A percentile compares a stretch with the other conserved stretches of the same genome.
Conservation (phyloP, 2,113 vertebrate genomes). For the Astur gentilis region DNA sequence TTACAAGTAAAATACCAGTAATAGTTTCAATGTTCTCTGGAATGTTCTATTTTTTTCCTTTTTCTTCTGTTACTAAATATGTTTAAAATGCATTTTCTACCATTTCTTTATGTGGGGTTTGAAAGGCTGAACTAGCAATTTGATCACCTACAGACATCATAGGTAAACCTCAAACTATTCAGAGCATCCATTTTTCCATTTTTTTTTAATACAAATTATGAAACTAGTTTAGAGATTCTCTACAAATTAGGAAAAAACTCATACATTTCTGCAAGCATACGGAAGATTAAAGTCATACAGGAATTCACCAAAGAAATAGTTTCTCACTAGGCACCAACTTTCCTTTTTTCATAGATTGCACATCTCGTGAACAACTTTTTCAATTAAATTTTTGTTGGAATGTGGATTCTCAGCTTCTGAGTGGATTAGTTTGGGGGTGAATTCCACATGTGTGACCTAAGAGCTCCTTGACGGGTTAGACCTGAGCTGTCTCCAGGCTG, state of each 20-base stretch:
- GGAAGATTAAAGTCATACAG: not conserved
- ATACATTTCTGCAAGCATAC: not conserved
- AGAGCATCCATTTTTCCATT: not conserved
- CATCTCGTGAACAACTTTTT: not conserved
- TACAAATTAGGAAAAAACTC: not conserved
- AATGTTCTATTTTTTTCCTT: conserved; percentile 20
- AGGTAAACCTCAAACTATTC: not conserved
- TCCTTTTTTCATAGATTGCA: not conserved
- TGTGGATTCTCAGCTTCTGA: not conserved
- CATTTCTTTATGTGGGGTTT: not conserved
- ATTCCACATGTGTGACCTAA: not conserved
- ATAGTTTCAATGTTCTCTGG: not conserved
- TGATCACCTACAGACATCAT: not conserved
- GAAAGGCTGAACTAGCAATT: not conserved
- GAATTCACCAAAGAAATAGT: not conserved
- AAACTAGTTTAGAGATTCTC: not conserved
- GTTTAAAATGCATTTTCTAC: conserved; percentile 7
- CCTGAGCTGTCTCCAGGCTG: not conserved
- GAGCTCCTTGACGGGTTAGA: not conserved
- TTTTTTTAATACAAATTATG: not conserved
- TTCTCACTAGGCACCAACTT: not conserved
- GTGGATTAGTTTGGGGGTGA: not conserved
- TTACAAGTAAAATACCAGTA: conserved; percentile 11
- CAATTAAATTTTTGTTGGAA: not conserved
- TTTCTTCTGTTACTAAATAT: not conserved